Evolutionary conservation across 1,140 invertebrate genomes (phyloP), one percentile per base, ranked within the genome.

Genomic region (Bradysia coprophila): DNA sequence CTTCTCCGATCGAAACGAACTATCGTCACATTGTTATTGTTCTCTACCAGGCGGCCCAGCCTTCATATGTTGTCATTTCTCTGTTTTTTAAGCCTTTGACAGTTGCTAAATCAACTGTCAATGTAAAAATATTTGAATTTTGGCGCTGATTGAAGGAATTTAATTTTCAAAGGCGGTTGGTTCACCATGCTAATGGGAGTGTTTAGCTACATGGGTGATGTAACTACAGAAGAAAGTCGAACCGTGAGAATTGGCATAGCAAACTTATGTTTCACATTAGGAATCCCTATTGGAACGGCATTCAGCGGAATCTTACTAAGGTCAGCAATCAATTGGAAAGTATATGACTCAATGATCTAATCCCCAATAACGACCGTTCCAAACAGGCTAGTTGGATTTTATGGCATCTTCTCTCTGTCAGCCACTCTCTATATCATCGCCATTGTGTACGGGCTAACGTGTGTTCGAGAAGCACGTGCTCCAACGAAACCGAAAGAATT

Each of bases 141-240:
- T 41, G 5, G 5, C 9, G 22, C 11, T 34, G 4, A 4, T 2
- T 24, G n/a, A n/a, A n/a, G n/a, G n/a, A n/a, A n/a, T n/a, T n/a
- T n/a, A n/a, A n/a, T n/a, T n/a, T n/a, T n/a, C n/a, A 3, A 13
- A 42, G 83, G 83, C 1, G 85, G 85, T 2, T 86, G 80, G 75
- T 82, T 88, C 49, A 84, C 82, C 15, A 81, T 89, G 73, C 77
- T 89, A 46, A 88, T 90, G 78, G 81, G 81, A 13, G 76, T 83
- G 22, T 91, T 90, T 56, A 89, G 85, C 55, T 91, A 89, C 51
- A 81, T 92, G 33, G 81, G 75, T 1, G 85, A 91, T 54, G 77
- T 88, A 9, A 88, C 85, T 0, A 76, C 76, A 5, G 71, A 81
- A 40, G 75, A 83, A 55, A 78, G 75, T 43, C 72, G 86, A 44